Evolutionary conservation across 1,140 invertebrate genomes (phyloP), one percentile per base, ranked within the genome.

Genomic region (Harlomillsia oculata): DNA sequence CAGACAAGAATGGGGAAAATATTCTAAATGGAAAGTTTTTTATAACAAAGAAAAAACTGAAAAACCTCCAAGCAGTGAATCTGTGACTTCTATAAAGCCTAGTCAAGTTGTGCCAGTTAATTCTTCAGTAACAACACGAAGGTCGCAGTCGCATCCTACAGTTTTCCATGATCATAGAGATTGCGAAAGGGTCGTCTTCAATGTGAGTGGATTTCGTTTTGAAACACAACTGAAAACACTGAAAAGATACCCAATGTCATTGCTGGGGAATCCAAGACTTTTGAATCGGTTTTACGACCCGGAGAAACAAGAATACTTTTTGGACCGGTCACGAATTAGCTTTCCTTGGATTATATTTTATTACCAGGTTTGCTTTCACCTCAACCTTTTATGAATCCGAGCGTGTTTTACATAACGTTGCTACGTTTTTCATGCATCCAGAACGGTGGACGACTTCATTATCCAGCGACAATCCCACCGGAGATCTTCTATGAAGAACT

Each of bases 171-270:
- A 57, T 43, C 60, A 62, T 49, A 18, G 44, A 2, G 34, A 40
- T n/a, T 62, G 60, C 28, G 4, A 39, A 20, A 26, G 55, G 30
- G 37, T 62, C 9, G 18, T 25, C 5, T 51, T 62, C 13, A 62
- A 62, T 30, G 51, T 58, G 6, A 37, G 45, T 21, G 78, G 78
- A 23, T 65, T 77, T 39, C 65, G 72, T 53, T 80, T 78, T 67
- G 78, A 80, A 68, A 79, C 78, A 20, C 74, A 72, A 57, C 66
- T 77, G 26, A 71, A 73, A 57, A 79, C 79, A 16, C 66, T 80
- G 16, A 69, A 74, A 48, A 69, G 75, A 66, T 78, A 76, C 65
- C 79, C 79, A 18, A 72, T 77, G 32, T 75, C 76, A 16, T 65
- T 80, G 23, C 69, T 80, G 6, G 78, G 78, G 11, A 71, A 78